phyloP scores from a whole-genome alignment of 2,888 invertebrate species.

The Pandemis cinnamomeana region DNA sequence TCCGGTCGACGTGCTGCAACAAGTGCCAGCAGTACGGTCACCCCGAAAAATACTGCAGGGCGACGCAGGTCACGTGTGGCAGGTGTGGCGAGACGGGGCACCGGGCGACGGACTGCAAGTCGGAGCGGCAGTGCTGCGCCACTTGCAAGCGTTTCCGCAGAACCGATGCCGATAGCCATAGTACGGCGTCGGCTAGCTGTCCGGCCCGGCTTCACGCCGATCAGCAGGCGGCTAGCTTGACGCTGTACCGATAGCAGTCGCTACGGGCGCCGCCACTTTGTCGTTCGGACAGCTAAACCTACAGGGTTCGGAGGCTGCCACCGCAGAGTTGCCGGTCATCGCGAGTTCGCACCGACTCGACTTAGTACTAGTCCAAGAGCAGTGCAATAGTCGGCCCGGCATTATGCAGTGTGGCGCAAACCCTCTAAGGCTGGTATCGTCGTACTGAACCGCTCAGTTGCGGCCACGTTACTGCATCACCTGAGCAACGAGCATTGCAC shows the following conservation, averaged over 20 bases:
- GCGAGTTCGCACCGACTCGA: constrained; percentile 27
- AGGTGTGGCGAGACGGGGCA: constrained; percentile 45
- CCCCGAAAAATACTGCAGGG: constrained; percentile 49
- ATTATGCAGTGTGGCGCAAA: neutral
- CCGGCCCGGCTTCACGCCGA: constrained; percentile 38
- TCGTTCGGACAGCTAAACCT: constrained; percentile 36
- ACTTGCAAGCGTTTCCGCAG: constrained; percentile 37
- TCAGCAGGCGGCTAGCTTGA: neutral
- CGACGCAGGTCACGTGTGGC: constrained; percentile 39
- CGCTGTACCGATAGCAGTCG: constrained; percentile 39
- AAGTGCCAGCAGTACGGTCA: constrained; percentile 56
- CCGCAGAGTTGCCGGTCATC: constrained; percentile 27
- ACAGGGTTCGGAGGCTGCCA: constrained; percentile 30
- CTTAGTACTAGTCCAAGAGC: constrained; percentile 41
- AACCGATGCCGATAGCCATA: neutral
- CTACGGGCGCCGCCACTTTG: neutral
- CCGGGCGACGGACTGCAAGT: neutral
- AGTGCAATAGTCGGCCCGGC: neutral
- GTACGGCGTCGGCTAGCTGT: constrained; percentile 40
- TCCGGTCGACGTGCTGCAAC: constrained; percentile 45
- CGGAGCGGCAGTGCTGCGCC: constrained; percentile 26
- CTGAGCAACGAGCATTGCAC: constrained; percentile 24
- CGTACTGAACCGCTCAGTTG: constrained; percentile 18
- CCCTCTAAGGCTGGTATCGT: constrained; percentile 21
- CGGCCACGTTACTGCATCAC: constrained; percentile 14